Conservation (phyloP, 2,888 invertebrate species). For the Conus canariensis region DNA sequence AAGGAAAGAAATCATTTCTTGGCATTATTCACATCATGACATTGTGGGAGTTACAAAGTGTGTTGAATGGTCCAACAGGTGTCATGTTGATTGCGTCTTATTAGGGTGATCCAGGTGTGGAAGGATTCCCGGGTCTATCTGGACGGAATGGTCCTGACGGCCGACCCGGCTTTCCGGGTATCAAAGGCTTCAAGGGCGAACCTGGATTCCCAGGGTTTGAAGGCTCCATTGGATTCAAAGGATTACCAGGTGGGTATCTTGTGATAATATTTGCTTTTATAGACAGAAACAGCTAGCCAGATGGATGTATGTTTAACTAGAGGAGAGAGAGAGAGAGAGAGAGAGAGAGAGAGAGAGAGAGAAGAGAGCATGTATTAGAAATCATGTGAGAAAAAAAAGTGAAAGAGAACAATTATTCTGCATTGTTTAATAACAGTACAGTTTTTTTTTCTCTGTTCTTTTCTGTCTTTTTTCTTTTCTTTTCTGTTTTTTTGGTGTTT, state of each 20-base stretch:
- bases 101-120: conserved; percentile 62
- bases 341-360: background rate
- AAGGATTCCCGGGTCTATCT: conserved; percentile 80
- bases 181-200: conserved; percentile 48
- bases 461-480: too few species aligned
- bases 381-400: too few species aligned
- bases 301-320: too few species aligned
- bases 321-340: background rate
- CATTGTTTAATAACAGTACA: too few species aligned
- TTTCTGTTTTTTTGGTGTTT: too few species aligned
- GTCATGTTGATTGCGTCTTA: too few species aligned
- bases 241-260: conserved; percentile 44
- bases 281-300: background rate
- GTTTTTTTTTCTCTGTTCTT: too few species aligned
- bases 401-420: too few species aligned
- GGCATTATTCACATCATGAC: too few species aligned
- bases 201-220: conserved; percentile 48
- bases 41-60: too few species aligned
- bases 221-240: conserved; percentile 46
- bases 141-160: conserved; percentile 78
- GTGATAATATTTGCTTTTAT: background rate
- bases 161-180: conserved; percentile 74
- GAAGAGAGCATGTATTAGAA: background rate
- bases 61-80: too few species aligned
- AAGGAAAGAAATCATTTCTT: too few species aligned